Evolutionary conservation across 2,888 invertebrate species (phyloP), one percentile per base, ranked within the genome.

Genomic region (Drosophila imparisetae): DNA sequence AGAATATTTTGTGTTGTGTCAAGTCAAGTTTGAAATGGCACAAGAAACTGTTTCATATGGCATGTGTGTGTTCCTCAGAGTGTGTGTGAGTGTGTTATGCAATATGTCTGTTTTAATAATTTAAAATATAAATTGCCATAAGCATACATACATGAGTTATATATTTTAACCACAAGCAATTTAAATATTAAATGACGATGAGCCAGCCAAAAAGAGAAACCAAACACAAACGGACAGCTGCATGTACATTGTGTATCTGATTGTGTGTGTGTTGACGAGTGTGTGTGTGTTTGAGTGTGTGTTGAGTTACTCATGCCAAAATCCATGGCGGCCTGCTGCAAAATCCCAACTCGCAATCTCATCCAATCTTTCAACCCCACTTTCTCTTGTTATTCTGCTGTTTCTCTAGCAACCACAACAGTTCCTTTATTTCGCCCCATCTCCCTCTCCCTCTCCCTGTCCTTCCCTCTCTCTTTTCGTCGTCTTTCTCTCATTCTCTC

Each of bases 91-190:
- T 1, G 29, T 36, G 66, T 67, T 81, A 83, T 76, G 76, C 81
- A 86, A 88, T 81, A 88, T 81, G 86, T 75, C 76, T 65, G 81
- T 83, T 90, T 90, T 86, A 86, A 86, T 86, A 86, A 86, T 86
- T 90, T 83, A 88, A 90, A 86, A 86, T 88, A 86, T 86, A 86
- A 90, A 86, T 86, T 86, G 86, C 90, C 75, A 72, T 71, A 80
- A 88, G 83, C 77, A 76, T 73, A 80, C 70, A 83, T 30, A 66
- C 64, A 64, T 82, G 78, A 80, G 77, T 82, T 86, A 84, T 89
- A 55, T 38, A 55, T 89, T 89, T 86, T 78, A 89, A 85, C 87
- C 87, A 74, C 87, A 87, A 85, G 85, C 87, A 89, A 87, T 87
- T 89, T 87, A 89, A 89, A 87, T 87, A 87, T 87, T 85, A 87